Percentiles rank a stretch among this genome's conserved stretches.
These are phyloP conservation scores for zebrafish (Danio rerio) DNA, from an alignment of 2,113 vertebrate species.

Conservation along the genomic window DNA sequence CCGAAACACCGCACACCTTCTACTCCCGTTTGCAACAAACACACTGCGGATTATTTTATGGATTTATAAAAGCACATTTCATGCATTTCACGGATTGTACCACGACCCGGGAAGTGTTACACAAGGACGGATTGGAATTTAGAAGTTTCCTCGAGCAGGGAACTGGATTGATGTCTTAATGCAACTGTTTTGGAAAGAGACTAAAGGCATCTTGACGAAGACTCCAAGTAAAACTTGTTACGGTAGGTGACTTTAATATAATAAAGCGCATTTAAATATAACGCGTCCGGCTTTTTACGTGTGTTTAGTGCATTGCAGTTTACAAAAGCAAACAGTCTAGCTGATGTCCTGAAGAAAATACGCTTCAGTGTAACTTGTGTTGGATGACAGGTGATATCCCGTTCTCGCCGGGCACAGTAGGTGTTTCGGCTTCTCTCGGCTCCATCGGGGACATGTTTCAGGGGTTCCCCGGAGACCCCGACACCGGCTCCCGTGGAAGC, in stretches of 20 bases:
- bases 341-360: background rate
- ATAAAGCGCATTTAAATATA: background rate
- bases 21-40: slow-evolving; percentile 54
- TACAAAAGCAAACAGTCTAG: background rate
- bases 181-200: slow-evolving; percentile 83
- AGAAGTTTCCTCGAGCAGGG: slow-evolving; percentile 60
- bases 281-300: background rate
- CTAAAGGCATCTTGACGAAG: slow-evolving; percentile 69
- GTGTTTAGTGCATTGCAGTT: background rate
- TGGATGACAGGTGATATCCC: slow-evolving; percentile 72
- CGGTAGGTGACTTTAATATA: slow-evolving; percentile 63
- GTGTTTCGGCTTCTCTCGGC: slow-evolving; percentile 75
- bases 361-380: slow-evolving; percentile 43
- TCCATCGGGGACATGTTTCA: slow-evolving; percentile 93
- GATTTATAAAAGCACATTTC: slow-evolving; percentile 67
- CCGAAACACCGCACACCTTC: slow-evolving; percentile 57
- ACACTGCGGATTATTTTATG: slow-evolving; percentile 67
- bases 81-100: slow-evolving; percentile 58
- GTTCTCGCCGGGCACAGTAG: slow-evolving; percentile 77
- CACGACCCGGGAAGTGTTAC: slow-evolving; percentile 47
- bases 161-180: slow-evolving; percentile 79
- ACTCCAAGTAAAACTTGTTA: slow-evolving; percentile 63
- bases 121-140: slow-evolving; percentile 42
- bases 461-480: slow-evolving; percentile 93
- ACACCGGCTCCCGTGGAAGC: slow-evolving; percentile 91